Percentiles rank a stretch among this genome's conserved stretches.
phyloP scores from a whole-genome alignment of 2,888 invertebrate species.

The Scaptomyza caliginosa region DNA sequence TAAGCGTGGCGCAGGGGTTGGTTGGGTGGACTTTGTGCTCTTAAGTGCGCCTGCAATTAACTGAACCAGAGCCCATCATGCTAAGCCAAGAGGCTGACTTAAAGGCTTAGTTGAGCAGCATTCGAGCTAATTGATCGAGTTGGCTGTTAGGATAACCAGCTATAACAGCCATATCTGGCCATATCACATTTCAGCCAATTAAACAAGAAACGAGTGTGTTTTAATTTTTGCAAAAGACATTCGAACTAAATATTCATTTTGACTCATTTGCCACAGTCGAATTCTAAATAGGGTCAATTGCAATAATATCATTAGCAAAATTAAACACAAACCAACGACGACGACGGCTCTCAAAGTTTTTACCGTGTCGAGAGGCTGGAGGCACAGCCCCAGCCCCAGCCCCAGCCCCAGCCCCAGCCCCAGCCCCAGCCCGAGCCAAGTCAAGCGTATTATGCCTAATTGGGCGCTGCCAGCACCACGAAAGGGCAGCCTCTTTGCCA shows the following conservation, averaged over 20 bases:
- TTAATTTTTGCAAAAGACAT: conserved; percentile 27
- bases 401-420: conserved; percentile 41
- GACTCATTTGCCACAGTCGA: conserved; percentile 75
- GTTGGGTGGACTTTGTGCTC: conserved; percentile 37
- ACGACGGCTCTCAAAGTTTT: conserved; percentile 47
- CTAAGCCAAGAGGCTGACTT: conserved; percentile 43
- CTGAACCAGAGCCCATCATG: conserved; percentile 14
- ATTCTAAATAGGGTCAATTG: conserved; percentile 78
- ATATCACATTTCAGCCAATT: conserved; percentile 74
- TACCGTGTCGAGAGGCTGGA: conserved; percentile 36
- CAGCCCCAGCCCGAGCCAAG: conserved; percentile 53
- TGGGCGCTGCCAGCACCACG: conserved; percentile 69
- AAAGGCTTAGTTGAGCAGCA: conserved; percentile 50
- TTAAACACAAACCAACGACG: conserved; percentile 66
- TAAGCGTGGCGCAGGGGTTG: neutral
- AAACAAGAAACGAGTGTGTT: conserved; percentile 35
- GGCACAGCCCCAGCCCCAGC: conserved; percentile 16
- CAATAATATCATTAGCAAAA: conserved; percentile 80
- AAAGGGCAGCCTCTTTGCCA: conserved; percentile 9
- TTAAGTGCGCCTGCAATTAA: conserved; percentile 63
- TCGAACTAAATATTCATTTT: conserved; percentile 75
- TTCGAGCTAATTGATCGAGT: conserved; percentile 66
- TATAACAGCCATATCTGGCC: conserved; percentile 32
- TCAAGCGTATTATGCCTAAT: conserved; percentile 79
- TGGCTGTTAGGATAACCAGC: conserved; percentile 16